A percentile compares a stretch with the other conserved stretches of the same genome.
These are phyloP conservation scores for Nebria salina DNA, from an alignment of 2,888 invertebrate species.

Conservation along the genomic window DNA sequence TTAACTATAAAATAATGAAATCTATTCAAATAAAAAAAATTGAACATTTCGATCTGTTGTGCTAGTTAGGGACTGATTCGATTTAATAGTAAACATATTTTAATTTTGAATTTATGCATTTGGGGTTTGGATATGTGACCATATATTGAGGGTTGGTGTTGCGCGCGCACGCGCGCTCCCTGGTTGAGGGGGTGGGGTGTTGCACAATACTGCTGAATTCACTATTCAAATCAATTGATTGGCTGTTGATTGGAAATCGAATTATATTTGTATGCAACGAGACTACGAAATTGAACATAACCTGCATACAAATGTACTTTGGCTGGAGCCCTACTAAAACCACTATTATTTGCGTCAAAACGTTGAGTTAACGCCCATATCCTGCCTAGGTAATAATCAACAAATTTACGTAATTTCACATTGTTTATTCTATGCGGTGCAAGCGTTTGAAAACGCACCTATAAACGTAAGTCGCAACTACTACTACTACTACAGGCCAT, in stretches of 20 bases:
- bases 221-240: slow-evolving; percentile 67
- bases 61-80: too few species aligned
- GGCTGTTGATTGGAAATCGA: slow-evolving; percentile 69
- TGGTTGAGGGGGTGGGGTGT: not conserved
- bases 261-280: slow-evolving; percentile 65
- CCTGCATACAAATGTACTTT: slow-evolving; percentile 43
- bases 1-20: not conserved
- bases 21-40: not conserved
- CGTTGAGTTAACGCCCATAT: slow-evolving; percentile 33
- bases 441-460: not conserved
- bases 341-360: slow-evolving; percentile 16
- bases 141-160: too few species aligned
- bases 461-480: too few species aligned
- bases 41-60: not conserved
- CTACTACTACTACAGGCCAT: too few species aligned
- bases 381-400: not conserved
- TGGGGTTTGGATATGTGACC: too few species aligned
- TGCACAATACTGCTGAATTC: slow-evolving; percentile 24
- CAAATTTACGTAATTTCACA: slow-evolving; percentile 1
- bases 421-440: not conserved
- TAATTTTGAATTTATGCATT: too few species aligned
- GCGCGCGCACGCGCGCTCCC: too few species aligned
- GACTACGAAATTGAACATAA: slow-evolving; percentile 38
- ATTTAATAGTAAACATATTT: too few species aligned
- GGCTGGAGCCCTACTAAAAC: slow-evolving; percentile 14